Percentiles rank a stretch among this genome's conserved stretches.
These are phyloP conservation scores for Microplitis deprimator DNA, from an alignment of 2,888 invertebrate genomes.

Conservation along the genomic window DNA sequence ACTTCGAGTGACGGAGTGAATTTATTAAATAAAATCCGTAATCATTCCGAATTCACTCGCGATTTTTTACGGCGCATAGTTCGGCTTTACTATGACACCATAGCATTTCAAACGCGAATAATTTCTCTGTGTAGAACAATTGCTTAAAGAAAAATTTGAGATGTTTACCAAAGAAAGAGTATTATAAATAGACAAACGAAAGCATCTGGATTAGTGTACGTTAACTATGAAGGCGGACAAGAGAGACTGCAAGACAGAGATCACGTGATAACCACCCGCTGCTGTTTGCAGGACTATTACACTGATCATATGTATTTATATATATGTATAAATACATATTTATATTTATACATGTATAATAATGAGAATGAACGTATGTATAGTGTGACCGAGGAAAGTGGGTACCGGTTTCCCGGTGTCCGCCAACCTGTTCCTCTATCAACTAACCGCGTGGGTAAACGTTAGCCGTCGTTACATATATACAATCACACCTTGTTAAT, in stretches of 20 bases:
- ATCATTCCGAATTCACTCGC: too few species aligned
- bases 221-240: slow-evolving; percentile 45
- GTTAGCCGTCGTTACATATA: slow-evolving; percentile 14
- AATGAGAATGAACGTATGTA: not conserved
- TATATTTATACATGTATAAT: not conserved
- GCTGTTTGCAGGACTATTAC: slow-evolving; percentile 26
- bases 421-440: slow-evolving; percentile 44
- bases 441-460: slow-evolving; percentile 25
- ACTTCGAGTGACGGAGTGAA: too few species aligned
- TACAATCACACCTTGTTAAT: slow-evolving; percentile 14
- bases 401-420: slow-evolving; percentile 44
- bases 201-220: slow-evolving; percentile 30
- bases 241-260: slow-evolving; percentile 37
- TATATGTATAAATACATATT: not conserved
- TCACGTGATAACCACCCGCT: slow-evolving; percentile 51
- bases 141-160: not conserved
- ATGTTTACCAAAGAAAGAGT: not conserved
- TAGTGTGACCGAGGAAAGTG: slow-evolving; percentile 35
- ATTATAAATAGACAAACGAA: not conserved
- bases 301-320: slow-evolving; percentile 5
- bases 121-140: not conserved
- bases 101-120: too few species aligned
- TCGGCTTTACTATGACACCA: too few species aligned
- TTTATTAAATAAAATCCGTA: too few species aligned
- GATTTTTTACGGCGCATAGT: too few species aligned